Conservation (phyloP, 2,888 invertebrate species). For the Drosophila pseudotakahashii region DNA sequence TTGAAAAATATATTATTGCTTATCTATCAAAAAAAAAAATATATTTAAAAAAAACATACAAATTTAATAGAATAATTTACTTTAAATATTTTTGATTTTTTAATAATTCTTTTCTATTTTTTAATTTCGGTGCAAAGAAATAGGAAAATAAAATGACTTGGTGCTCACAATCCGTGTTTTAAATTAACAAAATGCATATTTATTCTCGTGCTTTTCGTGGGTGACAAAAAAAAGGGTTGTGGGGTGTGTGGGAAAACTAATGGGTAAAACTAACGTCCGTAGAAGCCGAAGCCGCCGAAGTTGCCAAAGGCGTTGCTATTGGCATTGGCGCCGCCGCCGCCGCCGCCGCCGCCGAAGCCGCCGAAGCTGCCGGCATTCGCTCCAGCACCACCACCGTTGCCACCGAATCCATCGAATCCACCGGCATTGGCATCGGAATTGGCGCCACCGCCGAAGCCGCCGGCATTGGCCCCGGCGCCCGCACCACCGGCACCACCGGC, state of each 20-base stretch:
- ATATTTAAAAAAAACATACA: no score
- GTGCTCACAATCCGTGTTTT: constrained; percentile 7
- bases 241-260: not conserved
- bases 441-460: constrained; percentile 50
- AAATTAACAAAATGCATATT: constrained; percentile 40
- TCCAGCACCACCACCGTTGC: constrained; percentile 38
- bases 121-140: no score
- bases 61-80: no score
- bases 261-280: constrained; percentile 57
- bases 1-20: no score
- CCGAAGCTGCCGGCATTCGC: constrained; percentile 54
- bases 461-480: no score
- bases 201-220: constrained; percentile 39
- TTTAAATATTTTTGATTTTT: no score
- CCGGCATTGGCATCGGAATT: no score
- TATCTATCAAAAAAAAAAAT: no score
- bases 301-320: constrained; percentile 61
- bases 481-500: constrained; percentile 39
- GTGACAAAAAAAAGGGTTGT: constrained; percentile 29
- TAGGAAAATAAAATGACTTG: no score
- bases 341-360: constrained; percentile 40
- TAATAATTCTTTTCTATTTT: no score
- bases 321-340: constrained; percentile 42
- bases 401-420: constrained; percentile 50
- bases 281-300: constrained; percentile 42